Evolutionary conservation across 2,797 vertebrate species (phyloP).

Genomic region (Capromys pilorides): DNA sequence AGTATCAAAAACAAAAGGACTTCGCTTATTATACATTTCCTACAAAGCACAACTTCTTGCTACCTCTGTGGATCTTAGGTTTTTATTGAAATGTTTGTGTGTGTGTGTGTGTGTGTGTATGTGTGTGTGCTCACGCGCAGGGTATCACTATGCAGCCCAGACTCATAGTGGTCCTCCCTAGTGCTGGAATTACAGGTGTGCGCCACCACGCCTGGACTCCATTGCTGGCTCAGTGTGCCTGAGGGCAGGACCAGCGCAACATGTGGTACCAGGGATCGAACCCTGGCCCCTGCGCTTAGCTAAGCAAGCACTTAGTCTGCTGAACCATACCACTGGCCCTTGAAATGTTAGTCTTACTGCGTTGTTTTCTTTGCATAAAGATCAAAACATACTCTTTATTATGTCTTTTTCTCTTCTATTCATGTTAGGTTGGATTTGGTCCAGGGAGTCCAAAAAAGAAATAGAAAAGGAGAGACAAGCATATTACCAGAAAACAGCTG

Average conservation of each 20-base stretch:
- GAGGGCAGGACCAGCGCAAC: too few species aligned
- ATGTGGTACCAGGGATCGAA: too few species aligned
- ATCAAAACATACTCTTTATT: not conserved
- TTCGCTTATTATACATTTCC: not conserved
- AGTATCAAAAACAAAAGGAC: not conserved
- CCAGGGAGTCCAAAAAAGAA: constrained; percentile 94
- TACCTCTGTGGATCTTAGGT: not conserved
- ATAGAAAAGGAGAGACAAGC: constrained; percentile 90
- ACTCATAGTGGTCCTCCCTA: too few species aligned
- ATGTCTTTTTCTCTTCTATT: not conserved
- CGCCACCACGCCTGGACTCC: too few species aligned
- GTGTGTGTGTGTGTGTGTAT: too few species aligned
- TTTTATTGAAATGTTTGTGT: not conserved
- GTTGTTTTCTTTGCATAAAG: not conserved
- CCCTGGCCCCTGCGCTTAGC: too few species aligned
- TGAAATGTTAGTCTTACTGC: not conserved
- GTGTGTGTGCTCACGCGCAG: too few species aligned
- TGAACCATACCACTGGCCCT: too few species aligned
- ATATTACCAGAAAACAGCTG: constrained; percentile 86
- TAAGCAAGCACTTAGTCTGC: too few species aligned
- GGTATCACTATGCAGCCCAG: too few species aligned
- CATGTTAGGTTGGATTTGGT: constrained; percentile 96
- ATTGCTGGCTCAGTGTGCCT: too few species aligned
- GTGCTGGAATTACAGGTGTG: too few species aligned
- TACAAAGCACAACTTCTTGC: not conserved